Conservation (phyloP, 2,797 vertebrate genomes). For the Hafferia zeledoni region DNA sequence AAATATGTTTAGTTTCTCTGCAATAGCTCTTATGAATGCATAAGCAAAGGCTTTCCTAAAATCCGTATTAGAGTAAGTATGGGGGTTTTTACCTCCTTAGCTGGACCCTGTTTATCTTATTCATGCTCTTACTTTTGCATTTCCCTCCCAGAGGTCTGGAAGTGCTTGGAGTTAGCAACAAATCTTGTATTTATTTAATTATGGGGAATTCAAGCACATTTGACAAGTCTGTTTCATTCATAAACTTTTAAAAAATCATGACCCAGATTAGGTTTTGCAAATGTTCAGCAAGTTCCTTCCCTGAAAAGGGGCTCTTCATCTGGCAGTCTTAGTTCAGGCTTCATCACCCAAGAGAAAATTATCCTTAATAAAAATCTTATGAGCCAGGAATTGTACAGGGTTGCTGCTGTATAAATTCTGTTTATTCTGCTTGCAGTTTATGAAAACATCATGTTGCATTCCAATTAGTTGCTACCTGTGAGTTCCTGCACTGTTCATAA, state of each 20-base stretch:
- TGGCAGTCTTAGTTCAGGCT: neutral
- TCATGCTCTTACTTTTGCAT: neutral
- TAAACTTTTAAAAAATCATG: neutral
- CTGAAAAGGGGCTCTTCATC: neutral
- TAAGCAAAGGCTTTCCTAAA: neutral
- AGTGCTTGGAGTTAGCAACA: neutral
- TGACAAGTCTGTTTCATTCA: neutral
- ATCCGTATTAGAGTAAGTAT: neutral
- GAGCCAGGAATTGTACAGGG: neutral
- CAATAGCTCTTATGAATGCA: neutral
- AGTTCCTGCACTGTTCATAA: neutral
- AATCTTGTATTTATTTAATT: neutral
- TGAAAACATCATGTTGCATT: neutral
- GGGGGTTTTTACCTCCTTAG: neutral
- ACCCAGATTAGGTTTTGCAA: neutral
- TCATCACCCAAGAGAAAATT: neutral
- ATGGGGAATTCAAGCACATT: neutral
- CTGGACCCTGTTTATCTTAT: neutral
- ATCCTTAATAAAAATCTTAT: neutral
- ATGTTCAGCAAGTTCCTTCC: neutral
- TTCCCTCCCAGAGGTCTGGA: neutral
- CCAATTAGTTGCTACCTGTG: neutral
- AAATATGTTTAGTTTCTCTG: neutral
- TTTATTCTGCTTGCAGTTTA: constrained; percentile 2
- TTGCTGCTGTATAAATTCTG: neutral